These are phyloP conservation scores for Corythornis vintsioides DNA, from an alignment of 2,113 vertebrate genomes.

Conservation along the genomic window DNA sequence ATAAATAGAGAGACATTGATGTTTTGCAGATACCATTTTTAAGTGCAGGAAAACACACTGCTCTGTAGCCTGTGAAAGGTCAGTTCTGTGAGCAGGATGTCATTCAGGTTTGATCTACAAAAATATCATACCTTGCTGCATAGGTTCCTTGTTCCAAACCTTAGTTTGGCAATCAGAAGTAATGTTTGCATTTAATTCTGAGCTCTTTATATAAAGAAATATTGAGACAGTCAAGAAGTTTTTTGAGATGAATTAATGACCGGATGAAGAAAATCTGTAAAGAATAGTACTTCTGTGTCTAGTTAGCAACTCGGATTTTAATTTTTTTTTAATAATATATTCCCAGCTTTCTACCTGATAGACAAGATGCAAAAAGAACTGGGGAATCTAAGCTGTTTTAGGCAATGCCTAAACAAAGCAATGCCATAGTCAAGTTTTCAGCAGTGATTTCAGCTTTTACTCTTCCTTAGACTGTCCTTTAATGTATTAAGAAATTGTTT, in stretches of 20 bases:
- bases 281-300: not conserved
- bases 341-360: not conserved
- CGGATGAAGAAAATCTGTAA: not conserved
- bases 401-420: not conserved
- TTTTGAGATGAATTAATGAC: not conserved
- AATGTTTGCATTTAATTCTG: not conserved
- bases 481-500: not conserved
- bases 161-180: not conserved
- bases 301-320: not conserved
- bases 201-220: not conserved
- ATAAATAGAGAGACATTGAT: not conserved
- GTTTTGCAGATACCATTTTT: not conserved
- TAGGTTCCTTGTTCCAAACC: not conserved
- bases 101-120: not conserved
- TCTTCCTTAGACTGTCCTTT: not conserved
- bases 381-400: not conserved
- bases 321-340: not conserved
- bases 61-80: not conserved
- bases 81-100: not conserved
- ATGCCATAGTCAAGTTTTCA: not conserved
- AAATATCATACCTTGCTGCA: not conserved
- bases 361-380: not conserved
- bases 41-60: not conserved
- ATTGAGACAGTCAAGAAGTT: not conserved
- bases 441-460: not conserved